phyloP scores from a whole-genome alignment of 2,797 vertebrate genomes.

The Spheniscus humboldti region DNA sequence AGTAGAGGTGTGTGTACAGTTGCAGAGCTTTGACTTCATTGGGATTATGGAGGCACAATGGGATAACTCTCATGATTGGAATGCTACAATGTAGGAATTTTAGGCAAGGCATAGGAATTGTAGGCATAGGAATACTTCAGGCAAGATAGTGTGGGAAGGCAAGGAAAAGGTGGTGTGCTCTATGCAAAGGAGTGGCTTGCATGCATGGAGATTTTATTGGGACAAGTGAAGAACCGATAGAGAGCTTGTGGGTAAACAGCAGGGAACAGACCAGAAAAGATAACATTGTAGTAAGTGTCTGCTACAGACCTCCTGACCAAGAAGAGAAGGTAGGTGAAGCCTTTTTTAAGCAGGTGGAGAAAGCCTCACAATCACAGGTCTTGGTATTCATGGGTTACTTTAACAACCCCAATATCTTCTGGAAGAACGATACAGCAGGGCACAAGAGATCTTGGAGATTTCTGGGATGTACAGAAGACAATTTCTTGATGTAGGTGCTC shows the following conservation, averaged over 20 bases:
- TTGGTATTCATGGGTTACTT: background rate
- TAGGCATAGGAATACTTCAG: background rate
- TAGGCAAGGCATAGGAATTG: too few relatives aligned
- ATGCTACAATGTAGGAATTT: too few relatives aligned
- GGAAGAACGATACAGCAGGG: background rate
- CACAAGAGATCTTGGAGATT: background rate
- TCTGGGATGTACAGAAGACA: background rate
- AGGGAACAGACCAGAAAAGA: background rate
- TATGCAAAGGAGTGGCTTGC: background rate
- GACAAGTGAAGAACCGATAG: background rate
- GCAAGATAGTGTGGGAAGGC: background rate
- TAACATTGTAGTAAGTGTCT: background rate
- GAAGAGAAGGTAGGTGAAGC: background rate
- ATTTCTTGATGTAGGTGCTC: background rate
- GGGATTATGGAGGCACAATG: background rate
- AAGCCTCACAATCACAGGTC: background rate
- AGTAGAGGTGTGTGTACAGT: background rate
- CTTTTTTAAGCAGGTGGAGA: background rate
- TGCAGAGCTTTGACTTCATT: background rate
- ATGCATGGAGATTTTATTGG: background rate
- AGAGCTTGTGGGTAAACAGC: background rate
- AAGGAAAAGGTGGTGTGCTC: background rate
- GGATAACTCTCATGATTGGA: background rate
- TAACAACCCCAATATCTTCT: background rate
- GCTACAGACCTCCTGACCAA: background rate